phyloP scores from a whole-genome alignment of 2,888 invertebrate species.

The Caenorhabditis drosophilae region DNA sequence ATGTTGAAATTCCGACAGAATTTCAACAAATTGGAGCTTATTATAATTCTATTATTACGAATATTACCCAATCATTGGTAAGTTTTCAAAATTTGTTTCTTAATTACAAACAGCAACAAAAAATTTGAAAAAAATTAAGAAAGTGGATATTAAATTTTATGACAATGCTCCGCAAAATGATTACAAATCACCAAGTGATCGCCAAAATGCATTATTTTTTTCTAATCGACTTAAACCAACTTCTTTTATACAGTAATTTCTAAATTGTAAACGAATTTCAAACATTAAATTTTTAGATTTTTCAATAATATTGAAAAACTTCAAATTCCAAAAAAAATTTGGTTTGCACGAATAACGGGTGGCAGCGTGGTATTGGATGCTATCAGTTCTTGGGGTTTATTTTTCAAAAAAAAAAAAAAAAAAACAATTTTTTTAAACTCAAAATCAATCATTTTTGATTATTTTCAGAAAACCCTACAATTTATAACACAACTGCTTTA shows the following conservation, averaged over 20 bases:
- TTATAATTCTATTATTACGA: not conserved
- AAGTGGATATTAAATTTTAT: too few relatives aligned
- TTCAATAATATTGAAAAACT: slow-evolving; percentile 24
- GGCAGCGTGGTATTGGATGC: slow-evolving; percentile 9
- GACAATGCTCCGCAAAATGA: slow-evolving; percentile 6
- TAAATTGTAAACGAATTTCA: too few relatives aligned
- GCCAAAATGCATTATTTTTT: too few relatives aligned
- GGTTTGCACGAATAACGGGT: slow-evolving; percentile 4
- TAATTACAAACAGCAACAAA: too few relatives aligned
- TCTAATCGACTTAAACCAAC: too few relatives aligned
- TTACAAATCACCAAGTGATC: too few relatives aligned
- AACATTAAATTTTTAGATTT: slow-evolving; percentile 2
- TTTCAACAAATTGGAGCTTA: too few relatives aligned
- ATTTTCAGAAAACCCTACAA: slow-evolving; percentile 15
- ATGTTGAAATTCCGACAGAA: not conserved
- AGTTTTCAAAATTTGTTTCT: too few relatives aligned
- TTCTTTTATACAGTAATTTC: too few relatives aligned
- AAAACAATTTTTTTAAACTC: not conserved
- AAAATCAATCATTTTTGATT: not conserved
- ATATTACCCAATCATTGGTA: not conserved
- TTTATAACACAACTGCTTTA: not conserved
- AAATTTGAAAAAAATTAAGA: too few relatives aligned
- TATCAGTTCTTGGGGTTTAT: slow-evolving; percentile 12
- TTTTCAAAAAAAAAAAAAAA: too few relatives aligned
- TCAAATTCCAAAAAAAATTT: slow-evolving; percentile 12